Conservation (phyloP, 2,113 vertebrate genomes). For the Phrynosoma platyrhinos region DNA sequence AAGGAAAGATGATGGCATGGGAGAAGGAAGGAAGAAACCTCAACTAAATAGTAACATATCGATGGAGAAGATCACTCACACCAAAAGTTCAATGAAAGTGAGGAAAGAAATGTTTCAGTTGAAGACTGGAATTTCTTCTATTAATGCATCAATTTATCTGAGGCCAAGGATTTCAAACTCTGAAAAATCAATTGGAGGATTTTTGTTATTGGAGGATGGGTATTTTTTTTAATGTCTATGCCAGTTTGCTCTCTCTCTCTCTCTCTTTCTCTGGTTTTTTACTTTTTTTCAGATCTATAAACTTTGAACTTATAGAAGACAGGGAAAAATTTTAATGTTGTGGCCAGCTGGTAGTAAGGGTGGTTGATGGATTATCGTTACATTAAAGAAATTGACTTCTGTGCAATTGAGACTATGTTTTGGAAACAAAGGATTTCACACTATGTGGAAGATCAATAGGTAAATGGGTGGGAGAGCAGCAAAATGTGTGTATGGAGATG, state of each 20-base stretch:
- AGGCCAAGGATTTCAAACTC: not conserved
- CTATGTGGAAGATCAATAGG: not conserved
- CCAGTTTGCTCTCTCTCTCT: not conserved
- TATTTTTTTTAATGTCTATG: not conserved
- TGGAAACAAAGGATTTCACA: not conserved
- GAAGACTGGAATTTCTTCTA: not conserved
- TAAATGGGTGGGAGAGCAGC: not conserved
- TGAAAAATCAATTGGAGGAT: not conserved
- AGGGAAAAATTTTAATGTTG: not conserved
- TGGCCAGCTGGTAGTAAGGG: too few relatives aligned
- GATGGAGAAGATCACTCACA: not conserved
- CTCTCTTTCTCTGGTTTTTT: not conserved
- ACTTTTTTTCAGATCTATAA: not conserved
- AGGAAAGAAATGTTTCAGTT: not conserved
- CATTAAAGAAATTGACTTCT: not conserved
- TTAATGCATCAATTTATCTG: not conserved
- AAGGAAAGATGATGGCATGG: not conserved
- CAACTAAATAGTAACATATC: not conserved
- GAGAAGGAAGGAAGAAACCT: not conserved
- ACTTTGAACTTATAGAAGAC: not conserved
- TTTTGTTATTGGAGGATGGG: too few relatives aligned
- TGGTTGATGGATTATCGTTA: not conserved
- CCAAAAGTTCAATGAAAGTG: not conserved
- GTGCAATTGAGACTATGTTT: not conserved
- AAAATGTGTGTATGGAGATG: not conserved